Percentiles rank a stretch among this genome's conserved stretches.
These are phyloP conservation scores for Heliconius ismenius DNA, from an alignment of 2,888 invertebrate genomes.

Conservation along the genomic window DNA sequence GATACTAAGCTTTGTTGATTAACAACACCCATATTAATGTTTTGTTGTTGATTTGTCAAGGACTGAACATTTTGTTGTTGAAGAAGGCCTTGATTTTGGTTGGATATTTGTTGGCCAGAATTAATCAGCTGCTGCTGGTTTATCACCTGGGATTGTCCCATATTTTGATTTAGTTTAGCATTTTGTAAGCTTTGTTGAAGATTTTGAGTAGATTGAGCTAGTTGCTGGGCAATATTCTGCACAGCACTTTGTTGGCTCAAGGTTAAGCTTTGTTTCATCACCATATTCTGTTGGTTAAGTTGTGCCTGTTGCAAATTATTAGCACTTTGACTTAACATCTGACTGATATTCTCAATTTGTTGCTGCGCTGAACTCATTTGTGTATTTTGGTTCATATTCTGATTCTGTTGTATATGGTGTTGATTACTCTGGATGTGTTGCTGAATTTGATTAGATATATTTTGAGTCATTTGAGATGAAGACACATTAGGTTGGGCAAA, in stretches of 20 bases:
- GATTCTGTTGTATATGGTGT: slow-evolving; percentile 70
- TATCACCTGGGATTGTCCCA: slow-evolving; percentile 71
- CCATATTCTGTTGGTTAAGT: slow-evolving; percentile 70
- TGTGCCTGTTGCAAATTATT: slow-evolving; percentile 76
- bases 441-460: slow-evolving; percentile 68
- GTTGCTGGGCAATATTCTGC: slow-evolving; percentile 75
- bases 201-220: slow-evolving; percentile 73
- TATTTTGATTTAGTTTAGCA: slow-evolving; percentile 73
- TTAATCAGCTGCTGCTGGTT: slow-evolving; percentile 75
- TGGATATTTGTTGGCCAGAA: slow-evolving; percentile 75
- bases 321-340: slow-evolving; percentile 79
- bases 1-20: slow-evolving; percentile 70
- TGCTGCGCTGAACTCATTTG: slow-evolving; percentile 83
- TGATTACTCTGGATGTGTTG: slow-evolving; percentile 71
- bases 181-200: slow-evolving; percentile 73
- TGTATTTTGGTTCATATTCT: slow-evolving; percentile 64
- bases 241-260: slow-evolving; percentile 75
- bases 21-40: slow-evolving; percentile 73
- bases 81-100: slow-evolving; percentile 68
- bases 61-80: slow-evolving; percentile 76
- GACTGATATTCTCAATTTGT: slow-evolving; percentile 83
- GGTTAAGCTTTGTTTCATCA: slow-evolving; percentile 72
- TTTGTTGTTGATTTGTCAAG: slow-evolving; percentile 71
- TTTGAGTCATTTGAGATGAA: slow-evolving; percentile 72
- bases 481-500: slow-evolving; percentile 72